These are phyloP conservation scores for Phyto melanocephala DNA, from an alignment of 2,888 invertebrate genomes.

Conservation along the genomic window DNA sequence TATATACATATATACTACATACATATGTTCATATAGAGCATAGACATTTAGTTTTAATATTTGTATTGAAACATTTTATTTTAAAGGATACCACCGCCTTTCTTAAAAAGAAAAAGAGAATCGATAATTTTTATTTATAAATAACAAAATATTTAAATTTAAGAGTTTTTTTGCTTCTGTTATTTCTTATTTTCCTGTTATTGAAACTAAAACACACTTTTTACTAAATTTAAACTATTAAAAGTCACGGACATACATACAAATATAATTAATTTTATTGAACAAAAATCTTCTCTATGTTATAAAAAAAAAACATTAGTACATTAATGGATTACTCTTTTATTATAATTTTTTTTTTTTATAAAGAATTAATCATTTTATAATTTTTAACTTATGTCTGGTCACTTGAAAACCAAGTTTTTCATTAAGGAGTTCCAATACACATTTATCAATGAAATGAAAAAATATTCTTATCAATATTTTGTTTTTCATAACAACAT, in stretches of 20 bases:
- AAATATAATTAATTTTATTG: too few species aligned
- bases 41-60: conserved; percentile 42
- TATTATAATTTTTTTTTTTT: conserved; percentile 47
- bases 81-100: conserved; percentile 62
- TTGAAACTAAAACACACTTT: background rate
- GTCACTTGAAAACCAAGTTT: conserved; percentile 75
- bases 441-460: background rate
- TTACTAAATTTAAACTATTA: background rate
- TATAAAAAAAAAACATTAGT: background rate
- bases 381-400: conserved; percentile 71
- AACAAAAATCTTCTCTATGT: background rate
- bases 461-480: background rate
- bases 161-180: conserved; percentile 44
- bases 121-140: conserved; percentile 44
- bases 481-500: background rate
- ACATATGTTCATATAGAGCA: background rate
- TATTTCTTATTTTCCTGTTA: background rate
- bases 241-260: background rate
- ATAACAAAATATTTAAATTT: conserved; percentile 31
- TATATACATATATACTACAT: background rate
- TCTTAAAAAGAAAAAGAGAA: conserved; percentile 31
- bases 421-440: conserved; percentile 34
- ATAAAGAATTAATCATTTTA: conserved; percentile 48
- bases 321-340: background rate
- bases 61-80: conserved; percentile 40